Conservation (phyloP, 2,888 invertebrate genomes). For the Stenodera caucasica region DNA sequence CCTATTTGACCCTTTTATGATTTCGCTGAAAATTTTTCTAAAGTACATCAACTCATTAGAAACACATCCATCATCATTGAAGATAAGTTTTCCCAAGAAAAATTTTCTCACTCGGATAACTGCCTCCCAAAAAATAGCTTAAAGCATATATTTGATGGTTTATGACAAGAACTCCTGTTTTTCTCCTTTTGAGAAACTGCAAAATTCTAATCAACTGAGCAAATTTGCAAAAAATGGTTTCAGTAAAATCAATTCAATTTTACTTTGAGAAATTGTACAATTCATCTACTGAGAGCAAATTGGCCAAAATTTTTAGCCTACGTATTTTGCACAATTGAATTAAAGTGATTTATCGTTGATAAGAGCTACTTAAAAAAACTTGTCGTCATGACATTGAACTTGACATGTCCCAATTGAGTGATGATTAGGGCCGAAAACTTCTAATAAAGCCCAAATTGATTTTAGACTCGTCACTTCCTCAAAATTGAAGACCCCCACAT, state of each 20-base stretch:
- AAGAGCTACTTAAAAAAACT: neutral
- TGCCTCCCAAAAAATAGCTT: too few relatives aligned
- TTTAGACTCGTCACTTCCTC: neutral
- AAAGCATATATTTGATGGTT: too few relatives aligned
- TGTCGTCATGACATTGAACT: neutral
- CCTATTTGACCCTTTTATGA: neutral
- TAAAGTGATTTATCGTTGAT: neutral
- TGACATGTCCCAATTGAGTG: neutral
- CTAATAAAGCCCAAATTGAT: neutral
- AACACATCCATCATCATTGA: neutral
- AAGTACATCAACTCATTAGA: slow-evolving; percentile 2
- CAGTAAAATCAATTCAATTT: too few relatives aligned
- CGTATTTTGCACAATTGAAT: neutral
- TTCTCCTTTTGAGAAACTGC: too few relatives aligned
- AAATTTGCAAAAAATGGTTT: too few relatives aligned
- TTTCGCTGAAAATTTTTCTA: slow-evolving; percentile 11
- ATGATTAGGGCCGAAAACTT: neutral
- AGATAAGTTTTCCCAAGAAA: too few relatives aligned
- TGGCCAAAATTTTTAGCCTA: neutral
- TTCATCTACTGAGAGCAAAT: too few relatives aligned
- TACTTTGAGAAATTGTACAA: too few relatives aligned
- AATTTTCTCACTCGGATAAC: too few relatives aligned
- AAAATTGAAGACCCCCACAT: neutral
- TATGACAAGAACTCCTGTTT: too few relatives aligned
- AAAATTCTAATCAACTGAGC: too few relatives aligned